phyloP scores from a whole-genome alignment of 2,797 vertebrate genomes.

The Sebastes diaconus region DNA sequence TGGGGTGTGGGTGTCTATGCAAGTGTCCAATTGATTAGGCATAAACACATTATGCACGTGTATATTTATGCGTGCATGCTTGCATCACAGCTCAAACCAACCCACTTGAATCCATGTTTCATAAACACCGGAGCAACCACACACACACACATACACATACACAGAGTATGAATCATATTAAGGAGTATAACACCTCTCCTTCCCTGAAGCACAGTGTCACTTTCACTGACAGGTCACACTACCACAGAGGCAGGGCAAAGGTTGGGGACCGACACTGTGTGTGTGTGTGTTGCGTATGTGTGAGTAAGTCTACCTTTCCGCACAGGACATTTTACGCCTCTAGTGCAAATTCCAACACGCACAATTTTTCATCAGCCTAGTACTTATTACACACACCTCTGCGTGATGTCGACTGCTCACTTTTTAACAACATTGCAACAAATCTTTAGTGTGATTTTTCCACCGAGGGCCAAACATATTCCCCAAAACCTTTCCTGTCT shows the following conservation, averaged over 20 bases:
- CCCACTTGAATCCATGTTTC: background rate
- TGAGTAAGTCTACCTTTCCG: background rate
- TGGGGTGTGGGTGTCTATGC: background rate
- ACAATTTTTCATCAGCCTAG: background rate
- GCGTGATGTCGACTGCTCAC: background rate
- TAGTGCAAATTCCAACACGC: background rate
- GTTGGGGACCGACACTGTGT: background rate
- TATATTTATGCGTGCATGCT: background rate
- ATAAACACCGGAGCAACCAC: background rate
- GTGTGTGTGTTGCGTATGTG: background rate
- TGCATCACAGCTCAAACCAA: background rate
- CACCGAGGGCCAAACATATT: background rate
- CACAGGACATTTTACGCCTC: background rate
- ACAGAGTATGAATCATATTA: constrained; percentile 26
- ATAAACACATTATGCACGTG: background rate
- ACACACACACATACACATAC: background rate
- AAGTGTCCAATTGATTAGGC: background rate
- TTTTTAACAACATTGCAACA: background rate
- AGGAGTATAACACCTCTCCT: constrained; percentile 34
- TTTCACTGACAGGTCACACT: constrained; percentile 37
- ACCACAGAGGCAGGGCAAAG: constrained; percentile 32
- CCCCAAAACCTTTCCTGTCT: background rate
- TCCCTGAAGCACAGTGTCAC: constrained; percentile 35
- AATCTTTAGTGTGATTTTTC: background rate
- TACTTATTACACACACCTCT: background rate